Base-by-base conservation (phyloP, 2,113 vertebrate genomes). In the Rostratula benghalensis region DNA sequence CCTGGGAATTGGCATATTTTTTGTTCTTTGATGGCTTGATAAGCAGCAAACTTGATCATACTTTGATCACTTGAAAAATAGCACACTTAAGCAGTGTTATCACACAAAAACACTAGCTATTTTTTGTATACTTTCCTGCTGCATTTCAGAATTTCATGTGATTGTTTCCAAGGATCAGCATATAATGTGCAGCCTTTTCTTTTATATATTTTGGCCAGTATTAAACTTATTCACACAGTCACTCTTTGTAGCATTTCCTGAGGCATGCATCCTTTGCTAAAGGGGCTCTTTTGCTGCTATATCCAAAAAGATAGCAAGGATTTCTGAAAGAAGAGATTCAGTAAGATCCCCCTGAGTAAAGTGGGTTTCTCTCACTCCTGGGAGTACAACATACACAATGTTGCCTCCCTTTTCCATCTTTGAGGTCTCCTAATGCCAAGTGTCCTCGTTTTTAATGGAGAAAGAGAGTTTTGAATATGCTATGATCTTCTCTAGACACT, bases 361-460 rank as follows among this genome's bases (percentile, higher is more conserved):
- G 48, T 14, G 15, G 27, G 48, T 69, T 69, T 83, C n/a, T 75
- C 92, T 91, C 24, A 37, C 16, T 84, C 21, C 21, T 63, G 9
- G 4, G 24, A 69, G 13, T 46, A 48, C 10, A 54, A 59, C 53
- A 83, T 0, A 0, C 6, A 18, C 39, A 12, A 45, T 68, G 5
- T 80, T 7, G 0, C 27, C 17, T n/a, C n/a, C n/a, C n/a, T n/a
- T 77, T 83, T 51, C 53, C 30, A 60, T 13, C 20, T 75, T 71
- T 60, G 25, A 70, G 39, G 6, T 67, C 8, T 73, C 61, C 20
- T 43, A 39, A 7, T 56, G 20, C 8, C 15, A n/a, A n/a, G 8
- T 37, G 20, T 31, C 6, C 2, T 64, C 1, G 0, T 46, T 79
- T 75, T 50, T 79, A 39, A 46, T 35, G 10, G 10, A 68, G 43